Evolutionary conservation across 2,113 vertebrate species (phyloP).

Genomic region (Calyptomena viridis): DNA sequence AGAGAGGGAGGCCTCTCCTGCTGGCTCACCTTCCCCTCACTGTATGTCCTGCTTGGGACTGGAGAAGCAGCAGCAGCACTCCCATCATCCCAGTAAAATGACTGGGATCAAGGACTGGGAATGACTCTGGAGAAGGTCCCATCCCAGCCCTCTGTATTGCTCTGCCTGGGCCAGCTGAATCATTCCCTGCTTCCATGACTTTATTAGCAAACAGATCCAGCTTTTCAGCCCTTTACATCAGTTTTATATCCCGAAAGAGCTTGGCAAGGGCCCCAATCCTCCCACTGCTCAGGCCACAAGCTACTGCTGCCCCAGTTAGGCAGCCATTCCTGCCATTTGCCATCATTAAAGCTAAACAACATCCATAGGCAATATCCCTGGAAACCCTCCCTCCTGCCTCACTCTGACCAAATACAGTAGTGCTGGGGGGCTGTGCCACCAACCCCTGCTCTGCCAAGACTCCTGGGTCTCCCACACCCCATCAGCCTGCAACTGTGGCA

Average conservation of each 20-base stretch:
- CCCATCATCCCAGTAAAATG: background rate
- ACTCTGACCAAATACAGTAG: background rate
- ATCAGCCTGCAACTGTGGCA: background rate
- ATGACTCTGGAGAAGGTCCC: background rate
- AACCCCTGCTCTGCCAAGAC: background rate
- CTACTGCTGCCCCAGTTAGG: conserved; percentile 44
- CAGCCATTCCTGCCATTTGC: background rate
- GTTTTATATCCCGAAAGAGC: background rate
- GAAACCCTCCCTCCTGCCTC: background rate
- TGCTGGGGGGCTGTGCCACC: background rate
- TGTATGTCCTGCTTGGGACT: rapidly evolving
- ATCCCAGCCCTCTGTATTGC: background rate
- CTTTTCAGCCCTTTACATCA: background rate
- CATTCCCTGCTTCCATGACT: background rate
- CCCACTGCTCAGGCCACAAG: conserved; percentile 28
- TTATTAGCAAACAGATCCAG: background rate
- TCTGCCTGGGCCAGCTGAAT: background rate
- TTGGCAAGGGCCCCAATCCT: conserved; percentile 38
- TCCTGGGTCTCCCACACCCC: rapidly evolving
- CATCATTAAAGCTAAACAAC: background rate
- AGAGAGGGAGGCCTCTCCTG: background rate
- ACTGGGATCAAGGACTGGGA: background rate
- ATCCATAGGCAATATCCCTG: background rate
- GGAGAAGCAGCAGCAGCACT: background rate
- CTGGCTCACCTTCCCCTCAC: background rate